phyloP scores from a whole-genome alignment of 2,797 vertebrate genomes.

The Pelodytes ibericus region DNA sequence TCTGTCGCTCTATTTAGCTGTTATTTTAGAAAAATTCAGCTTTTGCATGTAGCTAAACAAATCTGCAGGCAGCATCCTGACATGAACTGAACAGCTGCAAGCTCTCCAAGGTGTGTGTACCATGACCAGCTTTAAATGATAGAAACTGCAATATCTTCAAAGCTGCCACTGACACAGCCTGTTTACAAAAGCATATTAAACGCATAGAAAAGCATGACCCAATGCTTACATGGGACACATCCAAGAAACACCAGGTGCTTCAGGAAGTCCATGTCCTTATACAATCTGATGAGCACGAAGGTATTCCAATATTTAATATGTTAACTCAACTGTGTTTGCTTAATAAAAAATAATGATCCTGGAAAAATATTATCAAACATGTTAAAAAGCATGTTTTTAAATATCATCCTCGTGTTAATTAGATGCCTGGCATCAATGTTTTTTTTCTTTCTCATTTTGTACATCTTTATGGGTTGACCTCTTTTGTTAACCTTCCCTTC shows the following conservation, averaged over 20 bases:
- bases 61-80: constrained; percentile 32
- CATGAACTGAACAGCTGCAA: constrained; percentile 45
- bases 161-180: constrained; percentile 25
- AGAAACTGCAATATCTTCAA: constrained; percentile 23
- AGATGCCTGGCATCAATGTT: background rate
- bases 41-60: background rate
- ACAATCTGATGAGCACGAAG: constrained; percentile 1
- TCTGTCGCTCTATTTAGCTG: too few relatives aligned
- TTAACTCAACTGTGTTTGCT: background rate
- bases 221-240: constrained; percentile 37
- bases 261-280: constrained; percentile 14
- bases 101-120: constrained; percentile 21
- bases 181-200: constrained; percentile 13
- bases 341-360: background rate
- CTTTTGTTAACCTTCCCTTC: background rate
- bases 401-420: background rate
- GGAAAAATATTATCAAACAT: background rate
- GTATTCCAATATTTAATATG: background rate
- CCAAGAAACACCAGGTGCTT: constrained; percentile 28
- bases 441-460: constrained; percentile 13
- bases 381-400: too few relatives aligned
- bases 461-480: constrained; percentile 29
- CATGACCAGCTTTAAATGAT: constrained; percentile 29
- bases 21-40: background rate
- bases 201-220: constrained; percentile 26